Conservation (phyloP, 2,797 vertebrate genomes). For the Lepus townsendii region DNA sequence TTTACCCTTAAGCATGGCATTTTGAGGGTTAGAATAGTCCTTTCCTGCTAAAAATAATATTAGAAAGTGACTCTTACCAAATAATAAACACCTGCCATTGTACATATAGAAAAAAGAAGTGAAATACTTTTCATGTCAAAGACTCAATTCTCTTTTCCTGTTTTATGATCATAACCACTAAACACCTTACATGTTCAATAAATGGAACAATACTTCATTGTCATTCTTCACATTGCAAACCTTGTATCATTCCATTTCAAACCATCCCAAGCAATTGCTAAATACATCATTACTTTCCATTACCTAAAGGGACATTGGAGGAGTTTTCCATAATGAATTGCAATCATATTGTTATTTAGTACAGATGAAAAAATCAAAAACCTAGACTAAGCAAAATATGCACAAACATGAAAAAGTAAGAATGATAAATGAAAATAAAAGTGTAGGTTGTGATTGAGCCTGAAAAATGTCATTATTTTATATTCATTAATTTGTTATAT, state of each 20-base stretch:
- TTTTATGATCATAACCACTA: constrained; percentile 61
- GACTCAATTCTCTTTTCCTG: constrained; percentile 67
- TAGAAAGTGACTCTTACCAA: constrained; percentile 48
- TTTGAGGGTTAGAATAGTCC: constrained; percentile 67
- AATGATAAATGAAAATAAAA: background rate
- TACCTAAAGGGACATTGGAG: background rate
- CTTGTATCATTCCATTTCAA: constrained; percentile 23
- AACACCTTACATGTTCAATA: constrained; percentile 51
- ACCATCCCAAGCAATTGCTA: background rate
- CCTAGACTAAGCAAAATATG: background rate
- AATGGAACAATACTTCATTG: constrained; percentile 61
- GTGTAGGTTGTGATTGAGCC: background rate
- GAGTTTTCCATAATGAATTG: background rate
- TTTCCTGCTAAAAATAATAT: constrained; percentile 66
- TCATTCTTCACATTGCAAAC: background rate
- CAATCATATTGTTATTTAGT: constrained; percentile 18
- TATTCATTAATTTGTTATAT: background rate
- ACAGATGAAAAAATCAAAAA: background rate
- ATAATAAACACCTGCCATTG: constrained; percentile 68
- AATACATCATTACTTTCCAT: background rate
- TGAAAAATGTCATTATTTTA: background rate
- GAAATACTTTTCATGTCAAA: constrained; percentile 68
- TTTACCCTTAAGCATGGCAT: constrained; percentile 67
- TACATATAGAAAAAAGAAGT: constrained; percentile 51
- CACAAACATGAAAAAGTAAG: background rate